phyloP scores from a whole-genome alignment of 2,888 invertebrate genomes.

The Andrena camellia region DNA sequence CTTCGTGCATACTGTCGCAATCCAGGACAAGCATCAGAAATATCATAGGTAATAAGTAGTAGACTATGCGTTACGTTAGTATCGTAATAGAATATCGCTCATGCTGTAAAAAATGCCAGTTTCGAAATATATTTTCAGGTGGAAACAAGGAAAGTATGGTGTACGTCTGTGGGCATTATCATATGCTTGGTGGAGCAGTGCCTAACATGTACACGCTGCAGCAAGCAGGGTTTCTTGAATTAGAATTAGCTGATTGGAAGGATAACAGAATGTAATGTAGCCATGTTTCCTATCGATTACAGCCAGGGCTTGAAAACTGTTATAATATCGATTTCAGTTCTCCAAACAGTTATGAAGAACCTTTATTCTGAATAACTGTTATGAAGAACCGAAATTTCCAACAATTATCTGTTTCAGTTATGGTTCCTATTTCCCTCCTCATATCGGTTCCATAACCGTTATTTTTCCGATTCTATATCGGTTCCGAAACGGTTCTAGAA shows the following conservation, averaged over 20 bases:
- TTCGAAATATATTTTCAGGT: constrained; percentile 84
- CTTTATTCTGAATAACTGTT: too few species aligned
- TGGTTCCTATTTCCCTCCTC: too few species aligned
- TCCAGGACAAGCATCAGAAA: constrained; percentile 85
- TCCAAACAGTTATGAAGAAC: too few species aligned
- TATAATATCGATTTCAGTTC: too few species aligned
- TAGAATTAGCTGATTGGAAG: constrained; percentile 97
- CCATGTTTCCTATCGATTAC: constrained; percentile 39
- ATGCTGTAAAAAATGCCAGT: too few species aligned
- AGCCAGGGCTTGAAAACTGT: too few species aligned
- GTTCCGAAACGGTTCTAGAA: too few species aligned
- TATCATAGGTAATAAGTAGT: constrained; percentile 77
- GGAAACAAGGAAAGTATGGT: constrained; percentile 88
- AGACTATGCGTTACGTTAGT: not conserved
- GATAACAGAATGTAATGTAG: constrained; percentile 91
- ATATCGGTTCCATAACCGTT: too few species aligned
- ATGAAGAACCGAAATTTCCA: too few species aligned
- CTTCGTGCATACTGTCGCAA: constrained; percentile 92
- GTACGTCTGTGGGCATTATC: constrained; percentile 96
- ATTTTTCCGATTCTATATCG: too few species aligned
- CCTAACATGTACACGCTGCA: constrained; percentile 95
- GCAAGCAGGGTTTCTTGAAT: constrained; percentile 92
- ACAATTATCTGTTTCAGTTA: too few species aligned
- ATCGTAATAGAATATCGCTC: too few species aligned
- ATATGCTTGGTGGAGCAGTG: constrained; percentile 92